Evolutionary conservation across 2,888 invertebrate genomes (phyloP), one percentile per base, ranked within the genome.

Genomic region (Laothoe populi): DNA sequence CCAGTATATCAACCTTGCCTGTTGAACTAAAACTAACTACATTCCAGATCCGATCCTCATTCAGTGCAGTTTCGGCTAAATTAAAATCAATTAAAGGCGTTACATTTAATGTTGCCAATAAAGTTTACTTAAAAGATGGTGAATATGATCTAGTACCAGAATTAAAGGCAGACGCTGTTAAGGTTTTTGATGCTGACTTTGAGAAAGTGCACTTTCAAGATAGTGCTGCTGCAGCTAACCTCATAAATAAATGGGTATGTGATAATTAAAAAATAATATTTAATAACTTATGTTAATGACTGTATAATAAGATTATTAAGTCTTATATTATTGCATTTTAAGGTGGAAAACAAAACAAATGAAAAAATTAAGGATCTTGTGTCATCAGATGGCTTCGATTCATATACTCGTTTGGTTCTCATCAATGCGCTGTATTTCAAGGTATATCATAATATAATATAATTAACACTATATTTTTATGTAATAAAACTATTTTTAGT

Each of bases 341-440:
- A 93, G 93, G 93, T 96, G 45, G 95, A 95, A 76, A 82, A 94
- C 4, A 94, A 96, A 77, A 99, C 99, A 0, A 95, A 96, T 61
- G 87, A 96, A 8, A 97, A 96, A 82, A 98, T 99, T 63, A 95
- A 95, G 70, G 93, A 98, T 73, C 90, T 99, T 1, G 85, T 99
- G 58, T 81, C 93, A 1, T 16, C 94, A 0, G 95, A 92, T 68
- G 90, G 93, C 73, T 78, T 97, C 0, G 74, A 88, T 75, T 57
- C 60, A 0, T 76, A 86, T 0, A 96, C 96, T 0, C 92, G 95
- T 59, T 84, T 97, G 63, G 95, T 98, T 2, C 93, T 98, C 4
- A 94, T 97, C 2, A 98, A 97, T 81, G 97, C 97, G 0, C 94
- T 98, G 16, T 97, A 97, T 81, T 98, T 98, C 87, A 97, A 97